Base-by-base conservation (phyloP, 2,113 vertebrate species). In the Cygnus buccinator region DNA sequence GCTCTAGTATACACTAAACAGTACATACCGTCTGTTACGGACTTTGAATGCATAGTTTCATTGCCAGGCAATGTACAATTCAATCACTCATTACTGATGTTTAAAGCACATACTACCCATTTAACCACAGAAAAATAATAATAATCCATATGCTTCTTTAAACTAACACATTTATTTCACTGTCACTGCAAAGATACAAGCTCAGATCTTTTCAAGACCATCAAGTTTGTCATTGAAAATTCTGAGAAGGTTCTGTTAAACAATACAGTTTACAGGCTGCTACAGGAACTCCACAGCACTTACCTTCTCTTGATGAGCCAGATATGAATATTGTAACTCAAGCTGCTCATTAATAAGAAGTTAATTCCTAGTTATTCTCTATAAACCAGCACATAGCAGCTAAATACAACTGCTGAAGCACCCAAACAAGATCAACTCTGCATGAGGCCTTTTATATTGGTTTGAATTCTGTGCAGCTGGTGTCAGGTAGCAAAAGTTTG, bases 351-450 rank as follows among this genome's bases (percentile, higher is more conserved):
- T 8, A 6, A 5, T 13, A 72, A 61, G 8, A 62, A 44, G n/a
- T 16, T 14, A 17, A 2, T 3, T 41, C 13, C 22, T 2, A 44
- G 20, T 3, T 11, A 20, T 10, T 39, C 1, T 1, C 1, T 2
- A 10, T 4, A 7, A 0, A 33, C 9, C 3, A 26, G 13, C 4
- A 0, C 7, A 23, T 3, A 79, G 0, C 11, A 75, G 11, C 39
- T 39, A 67, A 48, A 65, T 0, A 0, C 1, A 2, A 13, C 1
- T 0, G 0, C 21, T 16, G 4, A 70, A n/a, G 5, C 6, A 13
- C 41, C 62, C 39, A 2, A 39, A 1, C 1, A 37, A 59, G 10
- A 21, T 1, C 3, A 65, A 31, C 3, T 0, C 13, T 44, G 4
- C 8, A 61, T 20, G 43, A 66, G 10, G 23, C 18, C 14, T 65